Evolutionary conservation across 2,113 vertebrate genomes (phyloP).

Genomic region (Eurypyga helias): DNA sequence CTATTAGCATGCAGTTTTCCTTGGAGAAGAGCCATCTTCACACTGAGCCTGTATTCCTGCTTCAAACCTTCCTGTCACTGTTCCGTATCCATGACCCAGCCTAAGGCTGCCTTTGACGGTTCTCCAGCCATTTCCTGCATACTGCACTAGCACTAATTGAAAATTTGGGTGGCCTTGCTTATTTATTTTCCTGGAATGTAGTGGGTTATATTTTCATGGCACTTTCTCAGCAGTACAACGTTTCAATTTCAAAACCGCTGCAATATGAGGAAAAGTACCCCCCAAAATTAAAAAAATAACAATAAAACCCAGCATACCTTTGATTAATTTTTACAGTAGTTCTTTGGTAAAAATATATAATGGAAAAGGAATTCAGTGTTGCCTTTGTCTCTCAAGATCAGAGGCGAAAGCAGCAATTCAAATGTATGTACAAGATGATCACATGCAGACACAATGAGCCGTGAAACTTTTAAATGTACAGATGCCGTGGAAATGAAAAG

Average conservation of each 20-base stretch:
- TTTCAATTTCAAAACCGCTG: slow-evolving; percentile 85
- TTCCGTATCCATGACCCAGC: slow-evolving; percentile 77
- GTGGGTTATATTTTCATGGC: slow-evolving; percentile 97
- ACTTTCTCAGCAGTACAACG: slow-evolving; percentile 94
- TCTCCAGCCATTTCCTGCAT: slow-evolving; percentile 92
- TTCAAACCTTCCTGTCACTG: slow-evolving; percentile 81
- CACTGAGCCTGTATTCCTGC: slow-evolving; percentile 73
- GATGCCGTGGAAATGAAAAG: slow-evolving; percentile 53
- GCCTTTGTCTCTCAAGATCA: slow-evolving; percentile 28
- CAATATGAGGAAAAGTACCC: slow-evolving; percentile 72
- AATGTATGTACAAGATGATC: slow-evolving; percentile 2
- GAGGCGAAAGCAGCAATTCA: slow-evolving; percentile 35
- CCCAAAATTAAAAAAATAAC: slow-evolving; percentile 48
- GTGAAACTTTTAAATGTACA: slow-evolving; percentile 6
- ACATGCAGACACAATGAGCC: slow-evolving; percentile 18
- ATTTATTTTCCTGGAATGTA: slow-evolving; percentile 98
- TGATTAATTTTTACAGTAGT: slow-evolving; percentile 61
- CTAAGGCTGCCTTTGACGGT: slow-evolving; percentile 82
- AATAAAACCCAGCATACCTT: slow-evolving; percentile 44
- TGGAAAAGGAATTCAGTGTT: slow-evolving; percentile 14
- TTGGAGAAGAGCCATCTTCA: slow-evolving; percentile 83
- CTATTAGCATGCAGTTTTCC: slow-evolving; percentile 77
- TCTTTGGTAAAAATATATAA: slow-evolving; percentile 61
- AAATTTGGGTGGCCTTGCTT: slow-evolving; percentile 99
- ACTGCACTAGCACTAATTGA: slow-evolving; percentile 95